phyloP scores from a whole-genome alignment of 2,797 vertebrate species.

The Anableps anableps region DNA sequence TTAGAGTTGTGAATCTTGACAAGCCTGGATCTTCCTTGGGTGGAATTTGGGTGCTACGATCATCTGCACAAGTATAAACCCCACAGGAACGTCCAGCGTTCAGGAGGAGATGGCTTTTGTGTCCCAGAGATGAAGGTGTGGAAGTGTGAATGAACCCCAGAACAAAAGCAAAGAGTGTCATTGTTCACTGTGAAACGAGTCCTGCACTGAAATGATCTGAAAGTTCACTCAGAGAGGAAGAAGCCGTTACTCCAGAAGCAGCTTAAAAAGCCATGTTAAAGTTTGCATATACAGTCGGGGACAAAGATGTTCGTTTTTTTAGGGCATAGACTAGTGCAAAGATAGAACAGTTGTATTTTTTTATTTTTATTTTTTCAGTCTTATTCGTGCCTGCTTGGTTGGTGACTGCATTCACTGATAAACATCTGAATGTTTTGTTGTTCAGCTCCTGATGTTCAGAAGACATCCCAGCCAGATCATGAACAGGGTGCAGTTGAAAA shows the following conservation, averaged over 20 bases:
- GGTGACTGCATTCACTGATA: neutral
- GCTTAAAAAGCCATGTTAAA: neutral
- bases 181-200: too few species aligned
- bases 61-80: neutral
- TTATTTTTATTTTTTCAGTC: neutral
- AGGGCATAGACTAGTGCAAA: neutral
- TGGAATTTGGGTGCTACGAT: too few species aligned
- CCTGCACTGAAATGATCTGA: neutral
- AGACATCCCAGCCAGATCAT: slow-evolving; percentile 83
- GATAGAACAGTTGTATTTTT: neutral
- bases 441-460: slow-evolving; percentile 85
- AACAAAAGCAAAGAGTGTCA: too few species aligned
- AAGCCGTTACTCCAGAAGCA: neutral
- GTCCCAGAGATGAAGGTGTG: neutral
- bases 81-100: neutral
- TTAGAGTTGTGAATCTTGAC: too few species aligned
- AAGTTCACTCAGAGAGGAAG: neutral
- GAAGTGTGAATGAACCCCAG: neutral
- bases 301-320: neutral
- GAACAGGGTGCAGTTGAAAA: slow-evolving; percentile 89
- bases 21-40: too few species aligned
- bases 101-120: neutral
- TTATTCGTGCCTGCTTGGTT: neutral
- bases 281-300: neutral
- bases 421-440: slow-evolving; percentile 2